Evolutionary conservation across 2,797 vertebrate genomes (phyloP).

Genomic region (Cossypha heuglini): DNA sequence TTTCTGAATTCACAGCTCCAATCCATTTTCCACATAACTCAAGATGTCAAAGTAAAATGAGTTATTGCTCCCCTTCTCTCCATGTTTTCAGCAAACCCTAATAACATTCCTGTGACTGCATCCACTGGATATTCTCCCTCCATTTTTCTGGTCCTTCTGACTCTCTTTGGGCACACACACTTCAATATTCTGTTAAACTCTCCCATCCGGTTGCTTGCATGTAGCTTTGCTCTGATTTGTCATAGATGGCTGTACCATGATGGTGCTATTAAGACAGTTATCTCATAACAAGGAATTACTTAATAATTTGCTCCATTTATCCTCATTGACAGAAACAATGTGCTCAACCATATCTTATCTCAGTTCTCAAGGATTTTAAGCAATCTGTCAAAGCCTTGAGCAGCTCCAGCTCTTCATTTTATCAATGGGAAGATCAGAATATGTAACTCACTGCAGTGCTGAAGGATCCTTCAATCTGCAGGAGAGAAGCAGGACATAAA

Average conservation of each 20-base stretch:
- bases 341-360: background rate
- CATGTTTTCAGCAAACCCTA: background rate
- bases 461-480: background rate
- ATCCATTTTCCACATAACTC: background rate
- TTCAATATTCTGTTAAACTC: background rate
- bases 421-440: background rate
- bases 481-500: background rate
- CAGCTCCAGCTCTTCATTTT: background rate
- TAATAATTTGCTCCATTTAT: conserved; percentile 12
- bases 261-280: background rate
- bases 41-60: background rate
- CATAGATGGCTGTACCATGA: background rate
- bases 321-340: background rate
- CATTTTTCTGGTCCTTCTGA: background rate
- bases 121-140: background rate
- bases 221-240: background rate
- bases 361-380: background rate
- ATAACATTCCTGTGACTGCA: background rate
- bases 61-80: background rate
- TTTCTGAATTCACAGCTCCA: background rate
- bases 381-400: background rate
- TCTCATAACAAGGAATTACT: background rate
- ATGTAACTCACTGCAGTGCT: background rate
- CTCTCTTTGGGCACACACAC: background rate
- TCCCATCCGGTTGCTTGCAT: background rate